Evolutionary conservation across 2,797 vertebrate genomes (phyloP).

Genomic region (Channa striata): DNA sequence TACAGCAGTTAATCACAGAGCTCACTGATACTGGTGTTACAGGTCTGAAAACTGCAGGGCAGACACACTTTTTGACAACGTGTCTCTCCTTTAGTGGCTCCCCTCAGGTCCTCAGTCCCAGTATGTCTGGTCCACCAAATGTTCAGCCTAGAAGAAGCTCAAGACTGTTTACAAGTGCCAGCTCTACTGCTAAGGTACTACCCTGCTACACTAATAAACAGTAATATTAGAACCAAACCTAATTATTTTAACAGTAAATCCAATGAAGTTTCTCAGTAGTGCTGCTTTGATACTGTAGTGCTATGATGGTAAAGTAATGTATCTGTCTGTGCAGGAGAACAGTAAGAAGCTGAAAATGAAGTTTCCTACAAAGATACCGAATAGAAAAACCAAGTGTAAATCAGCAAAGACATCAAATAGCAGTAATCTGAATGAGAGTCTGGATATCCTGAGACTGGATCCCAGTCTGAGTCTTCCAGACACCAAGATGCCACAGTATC

Average conservation of each 20-base stretch:
- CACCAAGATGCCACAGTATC: conserved; percentile 92
- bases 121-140: conserved; percentile 95
- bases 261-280: too few relatives aligned
- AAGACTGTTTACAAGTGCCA: conserved; percentile 96
- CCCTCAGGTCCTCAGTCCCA: conserved; percentile 98
- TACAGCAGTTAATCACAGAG: neutral
- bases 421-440: conserved; percentile 94
- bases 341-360: conserved; percentile 99
- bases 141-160: conserved; percentile 96
- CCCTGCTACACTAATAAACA: neutral
- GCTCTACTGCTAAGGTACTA: conserved; percentile 96
- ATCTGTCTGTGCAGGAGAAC: conserved; percentile 88
- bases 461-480: conserved; percentile 85
- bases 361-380: conserved; percentile 98
- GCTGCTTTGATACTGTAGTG: too few relatives aligned
- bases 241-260: too few relatives aligned
- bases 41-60: neutral
- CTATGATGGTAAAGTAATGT: neutral
- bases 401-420: conserved; percentile 92
- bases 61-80: neutral
- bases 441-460: conserved; percentile 96
- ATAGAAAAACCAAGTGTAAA: conserved; percentile 98
- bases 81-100: conserved; percentile 85
- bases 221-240: too few relatives aligned
- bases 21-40: neutral